A percentile compares a stretch with the other conserved stretches of the same genome.
Evolutionary conservation across 2,888 invertebrate species (phyloP).

Genomic region (Bellardia bayeri): DNA sequence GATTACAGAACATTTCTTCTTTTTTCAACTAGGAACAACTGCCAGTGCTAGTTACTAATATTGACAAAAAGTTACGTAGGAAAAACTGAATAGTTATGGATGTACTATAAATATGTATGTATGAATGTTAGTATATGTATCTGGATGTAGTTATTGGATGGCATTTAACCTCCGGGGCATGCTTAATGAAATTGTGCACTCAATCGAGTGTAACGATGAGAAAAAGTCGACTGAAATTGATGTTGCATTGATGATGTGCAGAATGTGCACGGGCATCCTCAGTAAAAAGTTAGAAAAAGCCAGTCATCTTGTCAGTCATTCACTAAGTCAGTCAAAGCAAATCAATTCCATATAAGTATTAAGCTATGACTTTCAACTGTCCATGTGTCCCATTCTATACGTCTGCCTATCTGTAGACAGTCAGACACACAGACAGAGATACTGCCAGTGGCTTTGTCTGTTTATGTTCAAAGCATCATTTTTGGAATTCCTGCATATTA

Average conservation of each 20-base stretch:
- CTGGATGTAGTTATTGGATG: conserved; percentile 43
- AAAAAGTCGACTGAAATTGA: conserved; percentile 83
- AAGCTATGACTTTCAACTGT: conserved; percentile 34
- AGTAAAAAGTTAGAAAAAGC: conserved; percentile 6
- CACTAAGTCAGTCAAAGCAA: conserved; percentile 37
- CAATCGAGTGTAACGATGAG: conserved; percentile 83
- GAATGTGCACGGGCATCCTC: conserved; percentile 23
- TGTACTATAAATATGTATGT: conserved; percentile 5
- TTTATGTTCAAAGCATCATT: conserved; percentile 18
- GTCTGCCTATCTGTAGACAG: neutral
- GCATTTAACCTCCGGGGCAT: conserved; percentile 75
- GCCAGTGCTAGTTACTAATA: conserved; percentile 14
- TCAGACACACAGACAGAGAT: neutral
- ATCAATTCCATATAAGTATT: conserved; percentile 41
- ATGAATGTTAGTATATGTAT: conserved; percentile 3
- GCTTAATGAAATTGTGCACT: conserved; percentile 83
- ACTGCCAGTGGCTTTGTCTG: neutral
- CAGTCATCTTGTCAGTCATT: conserved; percentile 46
- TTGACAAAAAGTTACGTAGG: neutral
- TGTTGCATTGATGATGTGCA: conserved; percentile 76
- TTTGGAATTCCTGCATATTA: conserved; percentile 10
- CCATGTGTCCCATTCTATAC: conserved; percentile 3
- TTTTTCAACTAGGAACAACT: neutral
- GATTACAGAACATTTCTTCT: conserved; percentile 47
- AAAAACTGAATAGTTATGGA: conserved; percentile 17